Percentiles rank a stretch among this genome's conserved stretches.
Conservation (phyloP, 92 coral and sea anemone genomes). For the Actinernus sp. region DNA sequence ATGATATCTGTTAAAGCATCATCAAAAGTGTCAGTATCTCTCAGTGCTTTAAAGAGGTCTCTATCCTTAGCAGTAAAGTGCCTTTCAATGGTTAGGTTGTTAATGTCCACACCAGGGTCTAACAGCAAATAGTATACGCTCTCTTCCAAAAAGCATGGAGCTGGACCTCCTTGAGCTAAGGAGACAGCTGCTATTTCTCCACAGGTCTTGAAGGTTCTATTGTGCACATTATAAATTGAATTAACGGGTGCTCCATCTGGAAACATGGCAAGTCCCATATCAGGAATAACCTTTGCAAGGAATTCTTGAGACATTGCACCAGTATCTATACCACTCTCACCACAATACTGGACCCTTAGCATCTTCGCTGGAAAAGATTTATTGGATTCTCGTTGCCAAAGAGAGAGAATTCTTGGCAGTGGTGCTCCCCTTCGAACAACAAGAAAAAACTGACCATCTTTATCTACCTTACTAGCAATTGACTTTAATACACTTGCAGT, state of each 20-base stretch:
- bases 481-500: slow-evolving; percentile 20
- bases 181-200: slow-evolving; percentile 61
- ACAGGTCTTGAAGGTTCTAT: slow-evolving; percentile 67
- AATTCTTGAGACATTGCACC: slow-evolving; percentile 72
- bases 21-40: neutral
- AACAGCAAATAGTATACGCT: slow-evolving; percentile 42
- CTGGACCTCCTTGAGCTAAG: slow-evolving; percentile 72
- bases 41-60: neutral
- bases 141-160: slow-evolving; percentile 59
- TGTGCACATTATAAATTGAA: slow-evolving; percentile 49
- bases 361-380: slow-evolving; percentile 30
- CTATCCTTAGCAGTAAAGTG: slow-evolving; percentile 39
- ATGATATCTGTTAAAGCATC: slow-evolving; percentile 22
- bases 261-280: slow-evolving; percentile 50
- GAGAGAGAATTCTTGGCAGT: slow-evolving; percentile 53
- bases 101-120: slow-evolving; percentile 28
- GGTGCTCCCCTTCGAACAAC: slow-evolving; percentile 60
- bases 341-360: slow-evolving; percentile 49
- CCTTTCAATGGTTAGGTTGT: slow-evolving; percentile 24
- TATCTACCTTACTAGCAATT: slow-evolving; percentile 30
- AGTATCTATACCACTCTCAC: slow-evolving; percentile 63
- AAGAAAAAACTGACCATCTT: slow-evolving; percentile 41
- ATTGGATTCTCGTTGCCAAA: slow-evolving; percentile 64
- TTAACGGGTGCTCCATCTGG: slow-evolving; percentile 61
- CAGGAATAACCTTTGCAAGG: slow-evolving; percentile 35